phyloP scores from a whole-genome alignment of 2,797 vertebrate genomes.

The Chelonia mydas region DNA sequence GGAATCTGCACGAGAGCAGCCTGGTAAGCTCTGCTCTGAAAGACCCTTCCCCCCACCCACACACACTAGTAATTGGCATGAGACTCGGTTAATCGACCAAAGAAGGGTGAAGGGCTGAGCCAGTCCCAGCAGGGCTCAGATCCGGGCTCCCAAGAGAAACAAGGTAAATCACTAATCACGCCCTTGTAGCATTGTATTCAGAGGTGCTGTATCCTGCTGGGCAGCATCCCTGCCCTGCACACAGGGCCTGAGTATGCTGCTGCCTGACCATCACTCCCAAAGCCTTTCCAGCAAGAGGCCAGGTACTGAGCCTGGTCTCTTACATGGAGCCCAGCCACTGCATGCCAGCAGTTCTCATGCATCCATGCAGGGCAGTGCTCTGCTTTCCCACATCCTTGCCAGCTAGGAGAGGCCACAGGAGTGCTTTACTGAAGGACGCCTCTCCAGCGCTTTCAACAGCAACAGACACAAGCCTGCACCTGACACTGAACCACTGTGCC shows the following conservation, averaged over 20 bases:
- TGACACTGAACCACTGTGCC: neutral
- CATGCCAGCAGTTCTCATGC: too few species aligned
- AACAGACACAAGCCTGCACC: too few species aligned
- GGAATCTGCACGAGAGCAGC: neutral
- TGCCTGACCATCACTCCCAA: neutral
- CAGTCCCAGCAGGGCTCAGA: neutral
- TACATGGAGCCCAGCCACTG: accelerated
- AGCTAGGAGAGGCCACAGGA: neutral
- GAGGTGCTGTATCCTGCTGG: neutral
- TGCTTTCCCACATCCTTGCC: neutral
- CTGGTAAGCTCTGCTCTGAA: neutral
- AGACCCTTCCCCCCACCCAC: too few species aligned
- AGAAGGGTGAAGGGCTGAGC: too few species aligned
- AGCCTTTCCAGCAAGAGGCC: neutral
- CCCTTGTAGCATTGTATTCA: neutral
- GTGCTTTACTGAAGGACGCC: neutral
- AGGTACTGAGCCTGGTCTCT: neutral
- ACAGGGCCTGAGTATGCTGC: neutral
- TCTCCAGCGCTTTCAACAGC: neutral
- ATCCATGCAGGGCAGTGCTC: accelerated
- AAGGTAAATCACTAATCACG: neutral
- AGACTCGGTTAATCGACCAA: too few species aligned
- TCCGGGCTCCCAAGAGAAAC: too few species aligned
- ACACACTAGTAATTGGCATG: too few species aligned
- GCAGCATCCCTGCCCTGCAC: neutral